Evolutionary conservation across 1,140 invertebrate genomes (phyloP).

Genomic region (Caenorhabditis tropicalis): DNA sequence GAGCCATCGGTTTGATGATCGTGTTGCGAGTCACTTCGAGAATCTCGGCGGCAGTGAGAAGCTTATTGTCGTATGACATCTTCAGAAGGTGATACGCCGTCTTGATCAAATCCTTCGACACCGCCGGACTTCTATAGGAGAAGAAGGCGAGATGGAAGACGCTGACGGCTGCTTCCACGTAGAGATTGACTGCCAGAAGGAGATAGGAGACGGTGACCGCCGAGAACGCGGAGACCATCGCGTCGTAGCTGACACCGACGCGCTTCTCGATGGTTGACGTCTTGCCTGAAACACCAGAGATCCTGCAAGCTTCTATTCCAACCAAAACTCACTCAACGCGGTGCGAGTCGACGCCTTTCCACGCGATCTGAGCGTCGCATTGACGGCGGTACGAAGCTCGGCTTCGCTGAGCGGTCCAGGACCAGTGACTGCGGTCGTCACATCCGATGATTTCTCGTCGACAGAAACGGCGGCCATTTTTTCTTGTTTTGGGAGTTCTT

Average conservation of each 20-base stretch:
- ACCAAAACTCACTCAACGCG: background rate
- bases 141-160: slow-evolving; percentile 20
- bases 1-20: background rate
- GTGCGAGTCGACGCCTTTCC: slow-evolving; percentile 25
- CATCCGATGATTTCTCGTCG: background rate
- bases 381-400: background rate
- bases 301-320: background rate
- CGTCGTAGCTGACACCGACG: background rate
- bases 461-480: slow-evolving; percentile 7
- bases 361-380: background rate
- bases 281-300: background rate
- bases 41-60: background rate
- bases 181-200: background rate
- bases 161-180: background rate
- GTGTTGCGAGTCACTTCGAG: background rate
- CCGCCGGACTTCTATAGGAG: background rate
- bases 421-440: background rate
- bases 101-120: background rate
- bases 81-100: background rate
- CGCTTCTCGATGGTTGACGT: background rate
- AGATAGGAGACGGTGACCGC: background rate
- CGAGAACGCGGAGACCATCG: background rate
- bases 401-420: background rate
- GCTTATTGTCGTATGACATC: slow-evolving; percentile 7
- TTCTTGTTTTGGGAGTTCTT: background rate